Percentiles rank a stretch among this genome's conserved stretches.
phyloP scores from a whole-genome alignment of 2,888 invertebrate species.

The Platypus cylindrus region DNA sequence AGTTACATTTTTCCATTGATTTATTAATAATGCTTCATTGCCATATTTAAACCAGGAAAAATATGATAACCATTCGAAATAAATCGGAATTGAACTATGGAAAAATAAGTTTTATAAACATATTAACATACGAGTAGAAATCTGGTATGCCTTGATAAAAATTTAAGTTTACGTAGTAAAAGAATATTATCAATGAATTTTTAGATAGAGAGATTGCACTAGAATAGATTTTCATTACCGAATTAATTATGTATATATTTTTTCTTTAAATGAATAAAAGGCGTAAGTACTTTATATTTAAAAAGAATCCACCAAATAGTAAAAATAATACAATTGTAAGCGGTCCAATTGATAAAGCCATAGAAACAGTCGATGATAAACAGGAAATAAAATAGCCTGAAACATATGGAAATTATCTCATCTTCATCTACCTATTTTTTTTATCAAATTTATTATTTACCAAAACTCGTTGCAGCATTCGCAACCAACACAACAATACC shows the following conservation, averaged over 20 bases:
- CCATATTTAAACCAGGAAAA: slow-evolving; percentile 89
- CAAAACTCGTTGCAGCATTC: slow-evolving; percentile 80
- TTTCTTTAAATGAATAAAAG: not conserved
- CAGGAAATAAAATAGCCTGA: slow-evolving; percentile 87
- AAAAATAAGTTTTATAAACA: slow-evolving; percentile 11
- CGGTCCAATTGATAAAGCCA: slow-evolving; percentile 84
- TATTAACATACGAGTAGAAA: not conserved
- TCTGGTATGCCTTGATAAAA: not conserved
- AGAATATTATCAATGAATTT: no score
- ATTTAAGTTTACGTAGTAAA: no score
- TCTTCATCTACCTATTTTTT: not conserved
- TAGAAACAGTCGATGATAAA: slow-evolving; percentile 65
- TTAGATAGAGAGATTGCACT: no score
- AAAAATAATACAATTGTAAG: slow-evolving; percentile 87
- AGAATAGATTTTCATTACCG: no score
- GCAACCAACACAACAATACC: slow-evolving; percentile 70
- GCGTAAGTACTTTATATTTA: slow-evolving; percentile 42
- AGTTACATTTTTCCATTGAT: slow-evolving; percentile 76
- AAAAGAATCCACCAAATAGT: slow-evolving; percentile 90
- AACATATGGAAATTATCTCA: slow-evolving; percentile 14
- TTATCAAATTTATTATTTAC: slow-evolving; percentile 32
- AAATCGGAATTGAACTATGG: slow-evolving; percentile 72
- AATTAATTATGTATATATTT: no score
- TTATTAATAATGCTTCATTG: slow-evolving; percentile 76
- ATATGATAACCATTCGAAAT: slow-evolving; percentile 76